Conservation (phyloP, 2,113 vertebrate genomes). For the Lycaon pictus region DNA sequence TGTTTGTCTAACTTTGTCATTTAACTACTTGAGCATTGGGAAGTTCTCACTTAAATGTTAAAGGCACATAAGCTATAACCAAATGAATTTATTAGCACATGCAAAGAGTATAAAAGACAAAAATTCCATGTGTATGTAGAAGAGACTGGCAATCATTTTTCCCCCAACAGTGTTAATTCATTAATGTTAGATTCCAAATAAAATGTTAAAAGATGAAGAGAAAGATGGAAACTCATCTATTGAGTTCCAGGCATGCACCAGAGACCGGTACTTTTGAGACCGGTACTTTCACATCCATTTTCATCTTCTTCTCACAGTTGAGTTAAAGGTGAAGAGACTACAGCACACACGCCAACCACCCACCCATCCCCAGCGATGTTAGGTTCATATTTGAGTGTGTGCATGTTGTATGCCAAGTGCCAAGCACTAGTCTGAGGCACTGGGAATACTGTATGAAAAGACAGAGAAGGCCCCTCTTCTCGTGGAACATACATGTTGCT, state of each 20-base stretch:
- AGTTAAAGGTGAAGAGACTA: not conserved
- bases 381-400: not conserved
- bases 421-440: not conserved
- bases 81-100: not conserved
- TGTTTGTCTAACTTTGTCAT: not conserved
- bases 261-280: not conserved
- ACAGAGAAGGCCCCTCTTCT: not conserved
- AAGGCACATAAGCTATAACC: not conserved
- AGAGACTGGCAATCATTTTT: not conserved
- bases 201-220: not conserved
- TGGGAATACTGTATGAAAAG: not conserved
- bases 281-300: not conserved
- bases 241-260: not conserved
- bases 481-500: too few relatives aligned
- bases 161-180: not conserved
- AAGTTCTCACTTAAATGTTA: not conserved
- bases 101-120: not conserved
- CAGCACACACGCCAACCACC: not conserved
- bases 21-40: not conserved
- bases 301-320: not conserved
- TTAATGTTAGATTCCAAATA: not conserved
- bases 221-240: not conserved
- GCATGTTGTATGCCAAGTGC: not conserved
- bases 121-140: not conserved
- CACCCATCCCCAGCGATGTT: fast-evolving